Conservation (phyloP, 2,888 invertebrate species). For the Tiliacea aurago region DNA sequence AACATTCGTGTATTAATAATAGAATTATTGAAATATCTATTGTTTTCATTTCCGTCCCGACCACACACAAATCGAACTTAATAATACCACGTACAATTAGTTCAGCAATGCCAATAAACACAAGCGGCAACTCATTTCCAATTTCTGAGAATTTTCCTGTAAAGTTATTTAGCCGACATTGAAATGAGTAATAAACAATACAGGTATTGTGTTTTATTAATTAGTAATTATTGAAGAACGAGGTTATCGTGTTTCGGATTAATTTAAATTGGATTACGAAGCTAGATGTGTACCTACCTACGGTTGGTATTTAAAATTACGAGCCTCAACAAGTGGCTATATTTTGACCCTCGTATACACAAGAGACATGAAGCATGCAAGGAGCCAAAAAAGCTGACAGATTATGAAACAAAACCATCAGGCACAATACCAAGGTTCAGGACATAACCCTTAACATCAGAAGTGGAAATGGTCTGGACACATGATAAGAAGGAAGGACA, state of each 20-base stretch:
- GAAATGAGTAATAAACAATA: constrained; percentile 8
- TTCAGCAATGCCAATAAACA: constrained; percentile 5
- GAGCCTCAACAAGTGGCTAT: background rate
- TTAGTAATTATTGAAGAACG: background rate
- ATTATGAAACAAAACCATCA: background rate
- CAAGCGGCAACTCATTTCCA: constrained; percentile 7
- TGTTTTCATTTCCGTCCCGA: background rate
- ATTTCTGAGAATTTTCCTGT: constrained; percentile 7
- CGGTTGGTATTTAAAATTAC: background rate
- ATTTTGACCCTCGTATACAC: background rate
- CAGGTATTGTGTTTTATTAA: background rate
- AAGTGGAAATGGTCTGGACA: background rate
- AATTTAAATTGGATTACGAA: constrained; percentile 2
- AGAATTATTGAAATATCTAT: background rate
- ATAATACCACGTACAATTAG: constrained; percentile 18
- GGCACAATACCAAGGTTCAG: background rate
- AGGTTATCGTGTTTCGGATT: background rate
- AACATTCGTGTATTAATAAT: background rate
- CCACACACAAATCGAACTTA: constrained; percentile 19
- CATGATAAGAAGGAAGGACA: background rate
- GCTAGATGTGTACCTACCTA: background rate
- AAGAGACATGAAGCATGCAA: background rate
- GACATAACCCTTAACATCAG: background rate
- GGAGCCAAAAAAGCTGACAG: background rate
- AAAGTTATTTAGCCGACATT: background rate